phyloP scores from a whole-genome alignment of 2,888 invertebrate genomes.

The Gymnosoma rotundatum region DNA sequence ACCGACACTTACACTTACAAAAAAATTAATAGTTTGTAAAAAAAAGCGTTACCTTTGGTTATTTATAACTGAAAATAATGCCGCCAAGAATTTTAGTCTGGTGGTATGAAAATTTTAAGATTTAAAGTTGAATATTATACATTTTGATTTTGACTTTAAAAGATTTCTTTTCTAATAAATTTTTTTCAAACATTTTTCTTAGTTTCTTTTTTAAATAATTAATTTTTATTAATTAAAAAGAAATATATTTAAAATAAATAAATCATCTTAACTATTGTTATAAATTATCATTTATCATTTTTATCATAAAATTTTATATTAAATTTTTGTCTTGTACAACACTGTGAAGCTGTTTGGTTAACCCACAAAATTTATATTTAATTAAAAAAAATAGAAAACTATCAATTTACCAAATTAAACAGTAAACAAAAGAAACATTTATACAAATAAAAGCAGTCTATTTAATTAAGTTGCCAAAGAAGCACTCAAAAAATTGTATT shows the following conservation, averaged over 20 bases:
- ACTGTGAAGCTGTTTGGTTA: slow-evolving; percentile 62
- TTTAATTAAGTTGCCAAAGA: slow-evolving; percentile 62
- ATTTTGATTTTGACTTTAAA: too few relatives aligned
- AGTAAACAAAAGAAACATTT: slow-evolving; percentile 24
- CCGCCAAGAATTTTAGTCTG: too few relatives aligned
- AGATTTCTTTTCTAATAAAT: too few relatives aligned
- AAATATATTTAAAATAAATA: background rate
- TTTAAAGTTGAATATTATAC: too few relatives aligned
- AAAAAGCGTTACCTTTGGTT: too few relatives aligned
- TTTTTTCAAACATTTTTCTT: too few relatives aligned
- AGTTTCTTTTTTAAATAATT: too few relatives aligned
- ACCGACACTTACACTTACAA: too few relatives aligned
- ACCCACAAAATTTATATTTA: slow-evolving; percentile 20
- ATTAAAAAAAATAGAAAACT: slow-evolving; percentile 16
- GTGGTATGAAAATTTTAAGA: too few relatives aligned
- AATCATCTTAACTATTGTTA: slow-evolving; percentile 22
- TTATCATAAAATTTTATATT: slow-evolving; percentile 53
- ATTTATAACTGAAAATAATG: too few relatives aligned
- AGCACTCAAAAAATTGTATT: slow-evolving; percentile 23
- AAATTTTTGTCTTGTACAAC: slow-evolving; percentile 70
- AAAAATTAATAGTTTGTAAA: too few relatives aligned
- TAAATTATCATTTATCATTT: background rate
- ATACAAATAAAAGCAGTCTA: slow-evolving; percentile 11
- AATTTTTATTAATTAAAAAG: too few relatives aligned
- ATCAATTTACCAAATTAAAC: background rate